phyloP scores from a whole-genome alignment of 2,113 vertebrate species.

The Lipotes vexillifer region DNA sequence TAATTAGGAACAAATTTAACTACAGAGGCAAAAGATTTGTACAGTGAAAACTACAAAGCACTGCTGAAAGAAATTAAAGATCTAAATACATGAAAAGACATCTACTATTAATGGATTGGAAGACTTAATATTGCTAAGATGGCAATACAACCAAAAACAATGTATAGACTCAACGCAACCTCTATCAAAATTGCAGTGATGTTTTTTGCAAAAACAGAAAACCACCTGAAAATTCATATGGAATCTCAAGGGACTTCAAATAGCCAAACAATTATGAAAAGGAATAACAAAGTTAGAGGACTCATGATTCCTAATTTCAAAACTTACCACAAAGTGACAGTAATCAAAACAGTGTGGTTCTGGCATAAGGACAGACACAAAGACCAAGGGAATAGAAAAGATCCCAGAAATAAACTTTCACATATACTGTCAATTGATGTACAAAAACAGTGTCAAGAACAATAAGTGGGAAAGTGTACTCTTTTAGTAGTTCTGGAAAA shows the following conservation, averaged over 20 bases:
- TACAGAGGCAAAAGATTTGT: not conserved
- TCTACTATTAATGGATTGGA: not conserved
- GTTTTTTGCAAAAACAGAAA: not conserved
- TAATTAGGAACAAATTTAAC: not conserved
- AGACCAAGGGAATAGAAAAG: not conserved
- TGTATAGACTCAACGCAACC: not conserved
- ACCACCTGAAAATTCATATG: not conserved
- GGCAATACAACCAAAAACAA: not conserved
- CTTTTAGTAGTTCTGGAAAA: not conserved
- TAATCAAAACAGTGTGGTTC: not conserved
- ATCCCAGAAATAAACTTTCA: not conserved
- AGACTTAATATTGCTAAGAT: not conserved
- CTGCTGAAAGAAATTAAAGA: not conserved
- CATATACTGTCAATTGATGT: not conserved
- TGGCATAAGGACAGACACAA: fast-evolving
- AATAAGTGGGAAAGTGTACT: not conserved
- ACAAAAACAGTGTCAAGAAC: not conserved
- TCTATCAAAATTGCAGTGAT: not conserved
- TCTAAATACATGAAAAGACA: not conserved
- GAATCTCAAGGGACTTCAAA: not conserved
- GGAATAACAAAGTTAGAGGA: not conserved
- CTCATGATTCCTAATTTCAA: not conserved
- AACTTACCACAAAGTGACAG: not conserved
- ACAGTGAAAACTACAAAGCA: not conserved
- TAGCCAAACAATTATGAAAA: not conserved